A percentile compares a stretch with the other conserved stretches of the same genome.
These are phyloP conservation scores for Noturus placidus DNA, from an alignment of 2,113 vertebrate species.

Conservation along the genomic window DNA sequence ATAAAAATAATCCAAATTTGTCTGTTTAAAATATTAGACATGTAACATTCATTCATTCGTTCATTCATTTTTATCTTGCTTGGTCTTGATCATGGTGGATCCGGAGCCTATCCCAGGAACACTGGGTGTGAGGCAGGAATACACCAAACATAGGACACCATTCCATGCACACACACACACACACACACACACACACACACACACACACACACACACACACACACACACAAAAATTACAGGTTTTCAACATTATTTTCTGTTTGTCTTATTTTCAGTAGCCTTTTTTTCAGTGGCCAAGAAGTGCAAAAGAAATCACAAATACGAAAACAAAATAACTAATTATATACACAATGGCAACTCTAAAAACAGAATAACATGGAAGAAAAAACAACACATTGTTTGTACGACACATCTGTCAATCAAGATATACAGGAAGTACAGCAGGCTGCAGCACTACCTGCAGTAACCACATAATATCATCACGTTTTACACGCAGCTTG, in stretches of 20 bases:
- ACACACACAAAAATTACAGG: not conserved
- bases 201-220: too few relatives aligned
- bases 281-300: not conserved
- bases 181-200: too few relatives aligned
- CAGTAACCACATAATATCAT: too few relatives aligned
- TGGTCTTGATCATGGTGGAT: not conserved
- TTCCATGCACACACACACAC: not conserved
- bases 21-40: slow-evolving; percentile 8
- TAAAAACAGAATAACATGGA: too few relatives aligned
- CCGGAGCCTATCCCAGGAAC: not conserved
- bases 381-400: too few relatives aligned
- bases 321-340: too few relatives aligned
- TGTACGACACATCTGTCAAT: too few relatives aligned
- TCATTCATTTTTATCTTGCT: not conserved
- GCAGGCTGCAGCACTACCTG: too few relatives aligned
- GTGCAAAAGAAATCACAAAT: too few relatives aligned
- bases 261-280: not conserved
- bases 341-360: too few relatives aligned
- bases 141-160: not conserved
- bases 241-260: not conserved
- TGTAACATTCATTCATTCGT: not conserved
- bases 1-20: not conserved
- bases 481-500: too few relatives aligned
- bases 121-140: not conserved
- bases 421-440: too few relatives aligned